A percentile compares a stretch with the other conserved stretches of the same genome.
phyloP scores from a whole-genome alignment of 2,888 invertebrate species.

The Aleiodes leptofemur region DNA sequence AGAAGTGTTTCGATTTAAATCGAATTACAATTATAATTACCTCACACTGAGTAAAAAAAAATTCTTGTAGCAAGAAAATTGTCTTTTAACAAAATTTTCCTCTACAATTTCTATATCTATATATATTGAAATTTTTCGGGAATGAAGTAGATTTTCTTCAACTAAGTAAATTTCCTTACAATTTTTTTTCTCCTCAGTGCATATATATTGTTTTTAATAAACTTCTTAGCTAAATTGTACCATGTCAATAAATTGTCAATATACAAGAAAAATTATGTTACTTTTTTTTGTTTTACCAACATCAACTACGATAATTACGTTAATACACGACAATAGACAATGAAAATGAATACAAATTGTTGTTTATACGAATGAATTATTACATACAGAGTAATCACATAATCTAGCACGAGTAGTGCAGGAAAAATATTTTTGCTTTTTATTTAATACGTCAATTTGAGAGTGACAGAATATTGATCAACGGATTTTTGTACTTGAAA shows the following conservation, averaged over 20 bases:
- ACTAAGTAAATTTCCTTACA: too few relatives aligned
- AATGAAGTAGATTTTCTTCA: too few relatives aligned
- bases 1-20: constrained; percentile 43
- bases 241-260: constrained; percentile 47
- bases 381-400: too few relatives aligned
- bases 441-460: constrained; percentile 5
- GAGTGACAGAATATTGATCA: not conserved
- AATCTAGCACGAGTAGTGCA: too few relatives aligned
- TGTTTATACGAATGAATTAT: not conserved
- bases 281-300: constrained; percentile 20
- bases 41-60: too few relatives aligned
- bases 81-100: too few relatives aligned
- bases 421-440: too few relatives aligned
- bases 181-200: not conserved
- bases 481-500: constrained; percentile 8
- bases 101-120: too few relatives aligned
- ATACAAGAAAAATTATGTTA: constrained; percentile 44
- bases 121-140: too few relatives aligned
- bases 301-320: constrained; percentile 9
- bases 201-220: not conserved
- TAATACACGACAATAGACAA: not conserved
- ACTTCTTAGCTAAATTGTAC: constrained; percentile 46
- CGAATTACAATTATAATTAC: not conserved
- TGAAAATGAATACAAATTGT: not conserved
- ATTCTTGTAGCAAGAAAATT: too few relatives aligned